These are phyloP conservation scores for Ctenochaetus hawaiiensis DNA, from an alignment of 2,797 vertebrate genomes.

Conservation along the genomic window DNA sequence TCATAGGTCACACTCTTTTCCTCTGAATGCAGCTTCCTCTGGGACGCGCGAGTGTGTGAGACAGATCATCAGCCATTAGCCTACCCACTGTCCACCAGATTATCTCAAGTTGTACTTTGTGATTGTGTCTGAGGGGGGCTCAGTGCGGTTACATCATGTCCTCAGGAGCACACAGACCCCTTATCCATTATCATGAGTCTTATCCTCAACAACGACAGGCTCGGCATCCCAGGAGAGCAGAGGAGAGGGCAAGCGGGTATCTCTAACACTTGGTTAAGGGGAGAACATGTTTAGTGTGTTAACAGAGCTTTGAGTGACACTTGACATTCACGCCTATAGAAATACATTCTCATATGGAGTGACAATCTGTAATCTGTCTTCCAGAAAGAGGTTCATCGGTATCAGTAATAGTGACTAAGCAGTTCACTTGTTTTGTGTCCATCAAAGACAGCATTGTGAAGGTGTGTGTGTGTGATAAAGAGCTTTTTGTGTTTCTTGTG, in stretches of 20 bases:
- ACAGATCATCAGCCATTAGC: constrained; percentile 69
- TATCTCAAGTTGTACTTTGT: constrained; percentile 67
- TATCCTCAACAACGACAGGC: constrained; percentile 64
- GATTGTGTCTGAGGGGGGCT: constrained; percentile 59
- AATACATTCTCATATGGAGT: constrained; percentile 54
- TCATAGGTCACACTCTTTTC: constrained; percentile 80
- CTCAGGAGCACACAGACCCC: constrained; percentile 47
- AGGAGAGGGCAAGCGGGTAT: constrained; percentile 43
- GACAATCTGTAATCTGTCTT: constrained; percentile 54
- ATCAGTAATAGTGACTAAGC: constrained; percentile 39
- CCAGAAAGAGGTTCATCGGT: constrained; percentile 28
- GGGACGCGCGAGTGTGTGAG: constrained; percentile 78
- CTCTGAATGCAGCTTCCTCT: constrained; percentile 77
- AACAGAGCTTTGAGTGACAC: constrained; percentile 75
- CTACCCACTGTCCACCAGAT: constrained; percentile 72
- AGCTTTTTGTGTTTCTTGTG: constrained; percentile 35
- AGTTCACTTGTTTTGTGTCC: constrained; percentile 37
- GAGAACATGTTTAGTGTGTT: constrained; percentile 74
- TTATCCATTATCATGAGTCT: constrained; percentile 73
- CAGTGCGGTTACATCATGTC: constrained; percentile 75
- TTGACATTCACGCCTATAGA: constrained; percentile 71
- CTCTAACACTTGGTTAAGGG: constrained; percentile 70
- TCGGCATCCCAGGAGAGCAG: constrained; percentile 50
- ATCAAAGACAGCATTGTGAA: constrained; percentile 35
- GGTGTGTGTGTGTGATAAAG: constrained; percentile 28